phyloP scores from a whole-genome alignment of 2,888 invertebrate genomes.

The Barypeithes pellucidus region DNA sequence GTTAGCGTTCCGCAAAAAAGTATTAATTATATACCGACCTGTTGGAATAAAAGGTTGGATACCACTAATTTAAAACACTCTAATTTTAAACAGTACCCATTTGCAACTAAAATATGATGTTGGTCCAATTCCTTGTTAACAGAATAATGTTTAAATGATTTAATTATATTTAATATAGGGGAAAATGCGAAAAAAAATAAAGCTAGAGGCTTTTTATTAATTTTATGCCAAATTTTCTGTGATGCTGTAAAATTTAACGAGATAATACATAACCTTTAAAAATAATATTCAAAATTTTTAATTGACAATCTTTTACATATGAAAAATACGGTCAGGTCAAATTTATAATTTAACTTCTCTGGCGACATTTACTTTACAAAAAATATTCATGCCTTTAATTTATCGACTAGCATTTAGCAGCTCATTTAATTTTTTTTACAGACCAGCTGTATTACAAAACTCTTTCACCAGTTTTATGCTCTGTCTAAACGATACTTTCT shows the following conservation, averaged over 20 bases:
- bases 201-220: no score
- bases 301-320: not conserved
- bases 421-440: conserved; percentile 23
- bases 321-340: not conserved
- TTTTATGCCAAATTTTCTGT: no score
- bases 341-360: not conserved
- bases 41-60: no score
- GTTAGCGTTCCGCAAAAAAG: no score
- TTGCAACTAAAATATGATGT: no score
- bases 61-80: no score
- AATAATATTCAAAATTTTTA: conserved; percentile 12
- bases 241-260: not conserved
- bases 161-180: no score
- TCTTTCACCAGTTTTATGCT: not conserved
- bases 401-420: conserved; percentile 32
- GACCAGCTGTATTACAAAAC: conserved; percentile 28
- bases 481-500: conserved; percentile 74
- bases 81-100: no score
- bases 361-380: conserved; percentile 2
- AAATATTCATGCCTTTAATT: conserved; percentile 21
- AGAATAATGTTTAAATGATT: no score
- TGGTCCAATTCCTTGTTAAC: no score
- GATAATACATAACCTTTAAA: conserved; percentile 1
- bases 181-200: no score
- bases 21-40: no score